Base-by-base conservation (phyloP, 2,888 invertebrate species). In the Dioctria linearis region DNA sequence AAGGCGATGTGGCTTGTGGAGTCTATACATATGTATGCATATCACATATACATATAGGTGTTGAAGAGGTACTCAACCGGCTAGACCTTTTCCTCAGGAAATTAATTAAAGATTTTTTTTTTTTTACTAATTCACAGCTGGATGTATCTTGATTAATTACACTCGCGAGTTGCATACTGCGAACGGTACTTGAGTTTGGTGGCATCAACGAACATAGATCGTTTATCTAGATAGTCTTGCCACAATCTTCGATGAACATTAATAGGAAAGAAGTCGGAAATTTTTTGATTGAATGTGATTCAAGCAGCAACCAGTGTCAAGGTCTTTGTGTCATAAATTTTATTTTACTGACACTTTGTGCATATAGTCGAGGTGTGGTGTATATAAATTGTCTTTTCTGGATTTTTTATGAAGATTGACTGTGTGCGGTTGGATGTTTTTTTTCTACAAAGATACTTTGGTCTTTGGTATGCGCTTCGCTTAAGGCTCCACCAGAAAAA, bases 81-180 rank as follows among this genome's bases (percentile, higher is more conserved):
- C 69, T 40, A 65, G 65, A 65, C 65, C 65, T 65, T 67, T 67
- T 67, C 46, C 67, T 13, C 51, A 37, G 49, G 51, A 51, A 69
- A 69, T 69, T 69, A 69, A 69, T 69, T 69, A 69, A 51, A 69
- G 37, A 25, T 75, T 75, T 75, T 69, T 46, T 46, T n/a, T 13
- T 46, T 43, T 46, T 69, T 25, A 25, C 25, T 9, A 69, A 39
- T 69, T 59, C 59, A 39, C 73, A 75, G 57, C 73, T 75, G 39
- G 73, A 59, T 25, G 57, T 54, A 59, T 25, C 59, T n/a, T 75
- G 73, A 75, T 75, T 75, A 75, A 75, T 75, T 75, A 75, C 43
- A 25, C 25, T 25, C 25, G 25, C 25, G 25, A 25, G 25, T 25
- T 40, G 59, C 9, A 59, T 13, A 11, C 73, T 57, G 59, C 59